Evolutionary conservation across 1,140 invertebrate genomes (phyloP), one percentile per base, ranked within the genome.

Genomic region (Pomacea maculata): DNA sequence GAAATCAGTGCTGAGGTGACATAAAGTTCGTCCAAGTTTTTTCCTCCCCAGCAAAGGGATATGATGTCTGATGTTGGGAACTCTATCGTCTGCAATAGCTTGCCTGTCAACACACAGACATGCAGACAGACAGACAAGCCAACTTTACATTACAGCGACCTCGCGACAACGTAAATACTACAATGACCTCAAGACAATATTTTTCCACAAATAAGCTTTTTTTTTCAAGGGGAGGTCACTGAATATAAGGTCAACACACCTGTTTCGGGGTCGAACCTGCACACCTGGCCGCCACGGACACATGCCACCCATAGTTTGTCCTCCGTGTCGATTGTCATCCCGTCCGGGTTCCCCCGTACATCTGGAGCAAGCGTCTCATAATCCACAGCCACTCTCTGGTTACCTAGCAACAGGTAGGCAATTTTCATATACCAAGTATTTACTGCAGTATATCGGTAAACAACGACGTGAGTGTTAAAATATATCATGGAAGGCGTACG

Each of bases 31-130:
- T 96, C 94, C 45, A 95, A 89, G 86, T 95, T 93, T 1, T 93
- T 91, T 10, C 96, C 96, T 15, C 96, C 96, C 88, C 95, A 97
- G 78, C 94, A 94, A 0, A 93, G 94, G 0, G 96, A 96, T 0
- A 96, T 97, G 9, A 95, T 94, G 87, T 95, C 94, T 76, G 93
- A 92, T 2, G 94, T 94, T 14, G 95, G 95, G 19, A 96, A 92
- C 1, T 93, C 86, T 1, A 96, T 61, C 15, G 11, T 61, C 57
- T 61, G 57, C 57, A 61, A 61, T 4, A 61, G 57, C 57, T 61
- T 61, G 11, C 57, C 57, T 61, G 57, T 14, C 11, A 61, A 61
- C 15, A 61, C 57, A 61, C 57, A 17, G 1, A 61, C 57, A 61
- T 1, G 8, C 57, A 61, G 1, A 8, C 11, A 61, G 11, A 61